Evolutionary conservation across 1,140 invertebrate species (phyloP), one percentile per base, ranked within the genome.

Genomic region (Calliopsis andreniformis): DNA sequence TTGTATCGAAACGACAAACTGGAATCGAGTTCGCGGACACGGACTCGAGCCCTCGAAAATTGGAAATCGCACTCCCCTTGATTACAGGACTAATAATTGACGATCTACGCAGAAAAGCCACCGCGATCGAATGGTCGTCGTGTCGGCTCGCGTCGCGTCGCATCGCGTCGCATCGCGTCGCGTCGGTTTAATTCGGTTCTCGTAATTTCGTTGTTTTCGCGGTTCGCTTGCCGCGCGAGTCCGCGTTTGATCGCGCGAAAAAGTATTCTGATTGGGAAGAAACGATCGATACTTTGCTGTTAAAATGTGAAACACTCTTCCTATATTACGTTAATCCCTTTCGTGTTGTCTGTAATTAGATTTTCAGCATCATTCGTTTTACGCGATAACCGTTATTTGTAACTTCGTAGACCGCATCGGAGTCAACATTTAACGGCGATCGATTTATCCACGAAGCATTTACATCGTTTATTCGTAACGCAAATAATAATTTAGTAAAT

Each of bases 41-140:
- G 51, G 45, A 49, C 14, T 20, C 55, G 56, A 39, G 18, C 10
- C 56, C 35, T 4, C 14, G 70, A 42, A 80, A 86, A 87, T 87
- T 86, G 84, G 59, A 78, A 86, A 78, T 79, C 76, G 86, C 86
- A 87, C 86, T 87, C 49, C 53, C 47, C 70, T 86, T 85, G 84
- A 87, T 87, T 87, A 87, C 77, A 18, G 51, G 47, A 82, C 75
- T 83, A 84, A 84, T 83, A 84, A 84, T 83, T 83, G 76, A 83
- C 80, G 82, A 83, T 83, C 70, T 25, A 45, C 47, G 28, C 53
- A 66, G 62, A 32, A 49, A 20, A 62, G 32, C 62, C 20, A n/a
- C 8, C 53, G 32, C 53, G 42, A 72, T 69, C 51, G 71, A 58
- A 3, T 45, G 32, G 7, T n/a, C 35, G 7, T n/a, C 43, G n/a